Conservation (phyloP, 2,113 vertebrate genomes). For the Trinectes maculatus region DNA sequence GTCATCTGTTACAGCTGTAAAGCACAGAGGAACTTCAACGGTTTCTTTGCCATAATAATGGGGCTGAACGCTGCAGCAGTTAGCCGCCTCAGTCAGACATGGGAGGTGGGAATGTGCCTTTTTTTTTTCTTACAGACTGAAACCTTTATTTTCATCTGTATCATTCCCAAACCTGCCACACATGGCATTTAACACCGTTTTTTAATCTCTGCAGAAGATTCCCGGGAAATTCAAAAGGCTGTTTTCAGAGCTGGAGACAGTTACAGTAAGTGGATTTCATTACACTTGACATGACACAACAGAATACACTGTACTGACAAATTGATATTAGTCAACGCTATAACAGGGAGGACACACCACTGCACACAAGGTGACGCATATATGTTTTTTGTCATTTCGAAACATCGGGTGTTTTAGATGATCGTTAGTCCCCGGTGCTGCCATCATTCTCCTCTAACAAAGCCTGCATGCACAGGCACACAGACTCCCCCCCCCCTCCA, state of each 20-base stretch:
- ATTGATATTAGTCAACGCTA: background rate
- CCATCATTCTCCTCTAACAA: conserved; percentile 24
- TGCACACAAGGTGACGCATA: conserved; percentile 1
- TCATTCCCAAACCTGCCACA: background rate
- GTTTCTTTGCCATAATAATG: conserved; percentile 98
- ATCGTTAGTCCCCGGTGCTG: conserved; percentile 16
- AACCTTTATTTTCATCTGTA: background rate
- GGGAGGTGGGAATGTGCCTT: conserved; percentile 87
- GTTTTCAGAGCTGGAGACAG: conserved; percentile 94
- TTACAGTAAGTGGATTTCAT: conserved; percentile 84
- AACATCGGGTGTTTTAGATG: conserved; percentile 26
- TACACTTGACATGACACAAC: too few relatives aligned
- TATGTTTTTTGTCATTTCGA: conserved; percentile 17
- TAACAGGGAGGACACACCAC: background rate
- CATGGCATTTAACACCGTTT: background rate
- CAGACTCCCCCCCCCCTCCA: background rate
- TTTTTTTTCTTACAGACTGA: background rate
- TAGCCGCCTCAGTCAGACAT: conserved; percentile 93
- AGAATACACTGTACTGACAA: background rate
- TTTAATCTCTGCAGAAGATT: conserved; percentile 87
- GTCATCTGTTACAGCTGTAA: conserved; percentile 87
- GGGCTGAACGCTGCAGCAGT: conserved; percentile 96
- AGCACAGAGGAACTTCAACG: conserved; percentile 96
- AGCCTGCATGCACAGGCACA: conserved; percentile 35
- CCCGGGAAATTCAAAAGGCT: conserved; percentile 97